A percentile compares a stretch with the other conserved stretches of the same genome.
These are phyloP conservation scores for Yasuhikotakia modesta DNA, from an alignment of 2,797 vertebrate genomes.

Conservation along the genomic window DNA sequence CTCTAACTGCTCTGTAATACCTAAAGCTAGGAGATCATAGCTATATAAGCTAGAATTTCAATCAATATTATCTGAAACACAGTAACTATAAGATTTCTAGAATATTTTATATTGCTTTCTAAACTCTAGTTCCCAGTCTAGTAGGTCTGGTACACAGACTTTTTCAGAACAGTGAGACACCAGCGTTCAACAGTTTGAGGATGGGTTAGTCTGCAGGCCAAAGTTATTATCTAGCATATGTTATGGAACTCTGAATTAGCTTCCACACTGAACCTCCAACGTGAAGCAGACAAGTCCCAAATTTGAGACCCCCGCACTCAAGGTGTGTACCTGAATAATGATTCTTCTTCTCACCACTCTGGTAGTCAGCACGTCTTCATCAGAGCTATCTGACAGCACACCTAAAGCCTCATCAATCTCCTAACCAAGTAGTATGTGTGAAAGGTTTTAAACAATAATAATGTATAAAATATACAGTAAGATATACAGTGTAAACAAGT, in stretches of 20 bases:
- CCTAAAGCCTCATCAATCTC: slow-evolving; percentile 85
- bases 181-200: not conserved
- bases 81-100: too few species aligned
- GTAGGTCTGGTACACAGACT: too few species aligned
- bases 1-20: not conserved
- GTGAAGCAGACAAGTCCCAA: slow-evolving; percentile 39
- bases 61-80: too few species aligned
- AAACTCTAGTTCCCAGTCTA: too few species aligned
- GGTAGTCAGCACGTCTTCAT: slow-evolving; percentile 89
- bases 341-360: slow-evolving; percentile 89
- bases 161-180: not conserved
- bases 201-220: not conserved
- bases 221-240: not conserved
- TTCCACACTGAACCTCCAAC: slow-evolving; percentile 30
- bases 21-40: too few species aligned
- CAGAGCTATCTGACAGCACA: slow-evolving; percentile 85
- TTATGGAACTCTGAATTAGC: not conserved
- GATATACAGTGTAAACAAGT: not conserved
- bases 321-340: slow-evolving; percentile 88
- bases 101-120: too few species aligned
- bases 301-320: slow-evolving; percentile 19
- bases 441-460: slow-evolving; percentile 43
- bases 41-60: too few species aligned
- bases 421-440: slow-evolving; percentile 80
- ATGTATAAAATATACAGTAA: not conserved